These are phyloP conservation scores for Oreochromis tanganicae DNA, from an alignment of 2,113 vertebrate genomes.

Conservation along the genomic window DNA sequence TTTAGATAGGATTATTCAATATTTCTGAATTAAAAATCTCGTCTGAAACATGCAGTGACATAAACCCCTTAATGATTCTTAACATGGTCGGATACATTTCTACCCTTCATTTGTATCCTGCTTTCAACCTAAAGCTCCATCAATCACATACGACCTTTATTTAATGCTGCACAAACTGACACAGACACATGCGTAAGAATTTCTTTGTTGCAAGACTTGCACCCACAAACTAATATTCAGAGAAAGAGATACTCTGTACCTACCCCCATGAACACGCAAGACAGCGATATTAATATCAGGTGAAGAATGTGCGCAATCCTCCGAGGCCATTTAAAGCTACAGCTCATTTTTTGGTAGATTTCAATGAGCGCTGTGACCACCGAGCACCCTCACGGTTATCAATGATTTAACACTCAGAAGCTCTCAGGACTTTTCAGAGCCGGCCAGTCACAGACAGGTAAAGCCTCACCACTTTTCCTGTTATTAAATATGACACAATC, in stretches of 20 bases:
- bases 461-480: not conserved
- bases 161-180: not conserved
- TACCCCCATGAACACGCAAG: not conserved
- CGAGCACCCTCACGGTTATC: slow-evolving; percentile 28
- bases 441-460: not conserved
- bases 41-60: not conserved
- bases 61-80: not conserved
- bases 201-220: not conserved
- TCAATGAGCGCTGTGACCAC: slow-evolving; percentile 5
- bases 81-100: not conserved
- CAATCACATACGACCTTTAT: not conserved
- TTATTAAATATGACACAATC: slow-evolving; percentile 27
- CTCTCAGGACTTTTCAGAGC: slow-evolving; percentile 16
- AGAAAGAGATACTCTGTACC: not conserved
- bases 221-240: not conserved
- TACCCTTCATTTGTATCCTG: not conserved
- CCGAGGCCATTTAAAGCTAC: slow-evolving; percentile 54
- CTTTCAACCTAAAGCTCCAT: not conserved
- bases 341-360: slow-evolving; percentile 63
- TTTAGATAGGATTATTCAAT: not conserved
- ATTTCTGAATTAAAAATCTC: not conserved
- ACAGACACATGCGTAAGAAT: not conserved
- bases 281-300: slow-evolving; percentile 52
- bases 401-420: slow-evolving; percentile 57
- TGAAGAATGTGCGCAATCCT: slow-evolving; percentile 57